phyloP scores from a whole-genome alignment of 2,797 vertebrate species.

The Cossypha dichroa region DNA sequence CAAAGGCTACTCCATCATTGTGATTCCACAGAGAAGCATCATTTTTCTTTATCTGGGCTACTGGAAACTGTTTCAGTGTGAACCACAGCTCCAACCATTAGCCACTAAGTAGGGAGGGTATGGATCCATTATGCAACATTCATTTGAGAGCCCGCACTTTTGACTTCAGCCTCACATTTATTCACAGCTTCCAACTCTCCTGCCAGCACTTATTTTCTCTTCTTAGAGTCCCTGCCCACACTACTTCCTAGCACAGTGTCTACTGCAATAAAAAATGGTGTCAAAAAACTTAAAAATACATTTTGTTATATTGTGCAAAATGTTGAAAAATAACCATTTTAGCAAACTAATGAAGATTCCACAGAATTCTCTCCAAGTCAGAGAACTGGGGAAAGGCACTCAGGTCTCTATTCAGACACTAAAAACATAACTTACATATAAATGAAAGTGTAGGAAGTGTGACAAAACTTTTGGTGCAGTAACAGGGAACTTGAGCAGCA shows the following conservation, averaged over 20 bases:
- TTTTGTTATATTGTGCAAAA: not conserved
- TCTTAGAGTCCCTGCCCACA: not conserved
- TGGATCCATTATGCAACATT: not conserved
- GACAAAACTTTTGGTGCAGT: constrained; percentile 86
- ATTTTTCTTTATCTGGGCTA: not conserved
- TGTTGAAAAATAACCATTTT: not conserved
- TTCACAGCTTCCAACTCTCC: not conserved
- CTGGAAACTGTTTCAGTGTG: not conserved
- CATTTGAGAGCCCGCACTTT: not conserved
- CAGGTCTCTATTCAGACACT: not conserved
- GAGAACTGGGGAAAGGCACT: not conserved
- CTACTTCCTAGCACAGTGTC: not conserved
- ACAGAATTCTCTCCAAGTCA: not conserved
- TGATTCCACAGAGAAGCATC: not conserved
- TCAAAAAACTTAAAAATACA: not conserved
- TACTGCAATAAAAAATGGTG: not conserved
- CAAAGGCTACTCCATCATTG: not conserved
- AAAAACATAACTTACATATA: constrained; percentile 88
- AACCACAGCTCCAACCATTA: not conserved
- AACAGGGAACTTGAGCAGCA: constrained; percentile 86
- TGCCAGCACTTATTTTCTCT: not conserved
- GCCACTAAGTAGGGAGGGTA: not conserved
- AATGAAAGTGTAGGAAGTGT: constrained; percentile 89
- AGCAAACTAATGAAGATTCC: not conserved
- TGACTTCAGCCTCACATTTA: constrained; percentile 7